A percentile compares a stretch with the other conserved stretches of the same genome.
These are phyloP conservation scores for Rhyacophila evoluta DNA, from an alignment of 2,888 invertebrate genomes.

Conservation along the genomic window DNA sequence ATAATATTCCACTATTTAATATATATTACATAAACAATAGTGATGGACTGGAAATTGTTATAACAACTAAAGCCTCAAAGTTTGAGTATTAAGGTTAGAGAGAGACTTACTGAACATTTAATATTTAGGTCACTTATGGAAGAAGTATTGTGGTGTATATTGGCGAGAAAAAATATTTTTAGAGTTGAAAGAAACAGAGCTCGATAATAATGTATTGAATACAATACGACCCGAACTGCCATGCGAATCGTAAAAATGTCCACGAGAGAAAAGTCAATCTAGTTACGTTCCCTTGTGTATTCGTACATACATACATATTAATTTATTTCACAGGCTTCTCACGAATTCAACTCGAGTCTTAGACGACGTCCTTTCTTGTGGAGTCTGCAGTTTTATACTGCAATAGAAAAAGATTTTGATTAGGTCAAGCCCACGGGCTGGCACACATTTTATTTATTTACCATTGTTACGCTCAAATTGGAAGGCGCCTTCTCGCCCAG, in stretches of 20 bases:
- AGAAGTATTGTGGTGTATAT: too few species aligned
- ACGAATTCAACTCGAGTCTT: background rate
- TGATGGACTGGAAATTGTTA: too few species aligned
- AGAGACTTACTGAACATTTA: too few species aligned
- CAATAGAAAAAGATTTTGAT: slow-evolving; percentile 19
- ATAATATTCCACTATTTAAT: too few species aligned
- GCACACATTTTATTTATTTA: slow-evolving; percentile 16
- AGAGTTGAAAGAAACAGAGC: too few species aligned
- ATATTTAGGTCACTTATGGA: too few species aligned
- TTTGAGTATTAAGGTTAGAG: too few species aligned
- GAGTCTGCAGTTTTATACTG: slow-evolving; percentile 3
- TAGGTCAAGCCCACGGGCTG: background rate
- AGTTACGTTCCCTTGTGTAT: background rate
- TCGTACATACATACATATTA: slow-evolving; percentile 8
- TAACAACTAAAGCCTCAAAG: too few species aligned
- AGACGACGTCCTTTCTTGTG: background rate
- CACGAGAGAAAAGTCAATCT: slow-evolving; percentile 10
- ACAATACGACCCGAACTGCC: background rate
- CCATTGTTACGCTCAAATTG: slow-evolving; percentile 14
- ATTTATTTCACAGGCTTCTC: slow-evolving; percentile 3
- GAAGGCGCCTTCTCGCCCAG: background rate
- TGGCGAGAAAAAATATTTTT: too few species aligned
- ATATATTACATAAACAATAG: too few species aligned
- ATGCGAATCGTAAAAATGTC: background rate
- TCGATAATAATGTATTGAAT: background rate